Base-by-base conservation (phyloP, 1,140 invertebrate genomes). In the Caligus rogercresseyi region DNA sequence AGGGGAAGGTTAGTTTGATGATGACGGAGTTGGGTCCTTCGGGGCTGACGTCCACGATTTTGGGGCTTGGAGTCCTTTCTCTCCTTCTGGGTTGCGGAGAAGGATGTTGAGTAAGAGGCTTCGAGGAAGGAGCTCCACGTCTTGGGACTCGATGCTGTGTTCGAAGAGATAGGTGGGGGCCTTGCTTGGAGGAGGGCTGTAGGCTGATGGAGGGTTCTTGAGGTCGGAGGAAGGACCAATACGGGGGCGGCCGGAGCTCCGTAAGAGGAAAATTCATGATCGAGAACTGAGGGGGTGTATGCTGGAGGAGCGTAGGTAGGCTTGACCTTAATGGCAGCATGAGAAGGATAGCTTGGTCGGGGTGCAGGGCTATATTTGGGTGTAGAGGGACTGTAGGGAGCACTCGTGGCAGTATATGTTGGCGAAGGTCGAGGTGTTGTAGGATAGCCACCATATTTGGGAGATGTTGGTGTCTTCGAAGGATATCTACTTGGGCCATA, bases 41-140 rank as follows among this genome's bases (percentile, higher is more conserved):
- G 1, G 61, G 25, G 25, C 14, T 52, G 15, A 63, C 61, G 18
- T 63, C 61, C 54, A 63, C 61, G n/a, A n/a, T n/a, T 4, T 55
- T 54, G 20, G 61, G 61, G 43, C 21, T 19, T 52, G 61, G 2
- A 63, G 61, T 3, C 61, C 15, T 55, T 54, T 15, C 15, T 63
- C 61, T 1, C 61, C 61, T 25, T 14, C 61, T 23, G 52, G 52
- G 1, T 52, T 52, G n/a, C 53, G 18, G 1, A 63, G 61, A 24
- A 63, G 56, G 25, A 63, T 63, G 23, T 63, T 63, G 52, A 63
- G 25, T 13, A 63, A 21, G 23, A 63, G 25, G 52, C 57, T 63
- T 63, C 61, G 54, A 7, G 23, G 2, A 11, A 25, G 3, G 18
- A 57, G 23, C 7, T 11, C 20, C 7, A 43, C n/a, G n/a, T 43